Evolutionary conservation across 2,113 vertebrate genomes (phyloP), one percentile per base, ranked within the genome.

Genomic region (Eidolon helvum): DNA sequence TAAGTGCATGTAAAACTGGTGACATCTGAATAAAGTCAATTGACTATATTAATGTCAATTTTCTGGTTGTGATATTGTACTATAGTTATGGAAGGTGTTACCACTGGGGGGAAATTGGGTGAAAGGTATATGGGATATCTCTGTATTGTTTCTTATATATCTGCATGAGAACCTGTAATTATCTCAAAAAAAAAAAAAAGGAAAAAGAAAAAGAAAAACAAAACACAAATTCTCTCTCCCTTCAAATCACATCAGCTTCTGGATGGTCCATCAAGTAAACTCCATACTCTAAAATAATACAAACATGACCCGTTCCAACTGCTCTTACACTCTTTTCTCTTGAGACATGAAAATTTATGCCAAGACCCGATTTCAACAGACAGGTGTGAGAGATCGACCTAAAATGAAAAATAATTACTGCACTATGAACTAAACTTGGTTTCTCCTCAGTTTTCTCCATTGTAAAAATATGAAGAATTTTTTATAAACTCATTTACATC

Each of bases 381-480:
- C 16, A 68, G 59, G 35, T 45, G n/a, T 74, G 43, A 75, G 7
- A 88, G 40, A 48, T 28, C 18, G 28, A 43, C 15, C 50, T 63
- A 38, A 86, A 68, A 78, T 68, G 35, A 88, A 90, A 92, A 91
- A 82, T n/a, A 93, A 79, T 43, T 57, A 57, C 10, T 2, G 21
- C n/a, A 43, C 35, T 95, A 24, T 72, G 61, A 53, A 93, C 59
- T 43, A 69, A 90, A 15, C 22, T 61, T 80, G 35, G 4, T 84
- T 94, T 95, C n/a, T 93, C 50, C n/a, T 94, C 43, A 75, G 72
- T 59, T 78, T 97, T 87, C 35, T 96, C 55, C 55, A 22, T 14
- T 48, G 7, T n/a, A 89, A 94, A 94, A 91, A 40, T 40, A 28
- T 18, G 80, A 91, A 63, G 59, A 87, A 72, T 74, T 95, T 66